phyloP scores from a whole-genome alignment of 2,113 vertebrate genomes.

The Turdus rufiventris region DNA sequence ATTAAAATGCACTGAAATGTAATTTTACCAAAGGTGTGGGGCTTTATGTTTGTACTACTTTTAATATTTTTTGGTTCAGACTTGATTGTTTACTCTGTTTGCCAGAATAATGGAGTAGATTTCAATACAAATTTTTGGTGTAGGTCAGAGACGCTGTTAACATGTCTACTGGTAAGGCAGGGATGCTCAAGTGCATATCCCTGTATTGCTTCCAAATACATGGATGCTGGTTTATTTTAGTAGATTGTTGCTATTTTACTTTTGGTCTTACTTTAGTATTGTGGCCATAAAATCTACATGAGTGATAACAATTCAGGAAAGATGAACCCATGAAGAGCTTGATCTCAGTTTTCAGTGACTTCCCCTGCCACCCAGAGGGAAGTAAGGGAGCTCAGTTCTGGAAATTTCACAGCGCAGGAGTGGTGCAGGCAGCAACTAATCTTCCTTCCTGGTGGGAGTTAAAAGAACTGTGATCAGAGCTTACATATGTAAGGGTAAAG shows the following conservation, averaged over 20 bases:
- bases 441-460: constrained; percentile 36
- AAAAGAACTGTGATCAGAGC: constrained; percentile 9
- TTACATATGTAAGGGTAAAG: not conserved
- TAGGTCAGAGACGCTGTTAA: not conserved
- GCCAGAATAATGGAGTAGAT: not conserved
- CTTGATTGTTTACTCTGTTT: not conserved
- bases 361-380: not conserved
- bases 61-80: not conserved
- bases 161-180: not conserved
- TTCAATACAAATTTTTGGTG: not conserved
- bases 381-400: not conserved
- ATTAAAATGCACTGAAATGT: not conserved
- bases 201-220: not conserved
- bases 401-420: constrained; percentile 14
- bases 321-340: not conserved
- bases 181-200: not conserved
- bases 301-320: not conserved
- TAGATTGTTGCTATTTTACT: not conserved
- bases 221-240: not conserved
- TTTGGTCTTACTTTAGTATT: not conserved
- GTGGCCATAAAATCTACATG: not conserved
- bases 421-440: not conserved
- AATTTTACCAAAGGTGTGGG: not conserved
- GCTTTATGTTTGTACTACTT: not conserved
- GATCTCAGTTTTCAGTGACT: constrained; percentile 21